Evolutionary conservation across 2,888 invertebrate genomes (phyloP), one percentile per base, ranked within the genome.

Genomic region (Brachynemurus nebulosus): DNA sequence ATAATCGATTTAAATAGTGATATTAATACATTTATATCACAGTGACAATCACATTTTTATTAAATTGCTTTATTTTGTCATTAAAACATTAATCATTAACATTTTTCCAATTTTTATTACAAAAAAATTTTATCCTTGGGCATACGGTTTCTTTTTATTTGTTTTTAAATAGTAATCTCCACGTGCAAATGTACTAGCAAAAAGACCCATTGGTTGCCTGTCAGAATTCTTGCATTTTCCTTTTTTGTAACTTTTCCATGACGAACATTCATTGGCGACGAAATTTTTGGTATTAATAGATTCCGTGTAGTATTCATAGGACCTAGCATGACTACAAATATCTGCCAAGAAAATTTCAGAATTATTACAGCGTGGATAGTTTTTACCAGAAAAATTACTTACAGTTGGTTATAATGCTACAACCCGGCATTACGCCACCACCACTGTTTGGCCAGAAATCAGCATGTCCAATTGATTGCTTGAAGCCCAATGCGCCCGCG

Each of bases 291-390:
- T 60, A 40, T 55, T 58, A 14, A 70, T 60, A 23, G 69, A 69
- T 53, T 69, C 70, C 6, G 66, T 65, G 48, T 65, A 70, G 51
- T 65, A 68, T 8, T 54, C 47, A n/a, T 64, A 63, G 0, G 68
- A 60, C 48, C 68, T 59, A 12, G 63, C 66, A 48, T 69, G 69
- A 48, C 66, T 66, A 48, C 68, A 68, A 44, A 67, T 67, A 52
- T 65, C 70, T 70, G 51, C 6, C 4, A 18, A 4, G 17, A 25
- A 18, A 19, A 37, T 2, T 17, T 18, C 11, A 18, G 7, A 37
- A 4, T 37, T 37, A 37, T 5, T 37, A 37, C 9, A 17, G 4
- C 16, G n/a, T 16, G 6, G 5, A 5, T 36, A 8, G 5, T 18
- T 9, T n/a, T n/a, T 4, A 9, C n/a, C 9, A 6, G 6, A 14